These are phyloP conservation scores for Saccostrea glomerata DNA, from an alignment of 1,140 invertebrate species.

Conservation along the genomic window DNA sequence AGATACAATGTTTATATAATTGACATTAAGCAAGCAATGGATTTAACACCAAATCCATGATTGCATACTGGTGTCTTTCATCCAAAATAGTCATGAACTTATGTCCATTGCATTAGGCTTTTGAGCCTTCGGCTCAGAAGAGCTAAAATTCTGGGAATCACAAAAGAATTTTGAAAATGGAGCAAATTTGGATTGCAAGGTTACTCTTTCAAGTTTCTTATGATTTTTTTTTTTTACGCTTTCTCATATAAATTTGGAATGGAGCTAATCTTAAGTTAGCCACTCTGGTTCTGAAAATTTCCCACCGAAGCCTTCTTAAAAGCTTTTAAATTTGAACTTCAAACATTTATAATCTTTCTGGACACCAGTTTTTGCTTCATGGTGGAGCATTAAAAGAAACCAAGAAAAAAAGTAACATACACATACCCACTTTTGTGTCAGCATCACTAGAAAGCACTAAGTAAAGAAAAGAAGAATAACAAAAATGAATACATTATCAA, in stretches of 20 bases:
- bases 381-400: neutral
- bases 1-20: constrained; percentile 12
- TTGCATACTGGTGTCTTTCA: neutral
- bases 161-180: too few relatives aligned
- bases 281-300: too few relatives aligned
- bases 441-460: constrained; percentile 74
- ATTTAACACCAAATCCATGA: neutral
- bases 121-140: too few relatives aligned
- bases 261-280: too few relatives aligned
- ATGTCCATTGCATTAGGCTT: too few relatives aligned
- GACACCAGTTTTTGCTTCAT: neutral
- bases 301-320: too few relatives aligned
- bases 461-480: constrained; percentile 63
- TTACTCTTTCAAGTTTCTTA: too few relatives aligned
- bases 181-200: too few relatives aligned
- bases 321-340: too few relatives aligned
- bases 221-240: too few relatives aligned
- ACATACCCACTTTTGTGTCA: constrained; percentile 73
- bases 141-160: too few relatives aligned
- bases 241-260: too few relatives aligned
- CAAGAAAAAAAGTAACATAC: constrained; percentile 51
- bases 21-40: constrained; percentile 15
- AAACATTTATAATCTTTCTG: neutral
- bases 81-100: neutral
- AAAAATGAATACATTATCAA: constrained; percentile 59